phyloP scores from a whole-genome alignment of 2,888 invertebrate species.

The Zaprionus lineosus region DNA sequence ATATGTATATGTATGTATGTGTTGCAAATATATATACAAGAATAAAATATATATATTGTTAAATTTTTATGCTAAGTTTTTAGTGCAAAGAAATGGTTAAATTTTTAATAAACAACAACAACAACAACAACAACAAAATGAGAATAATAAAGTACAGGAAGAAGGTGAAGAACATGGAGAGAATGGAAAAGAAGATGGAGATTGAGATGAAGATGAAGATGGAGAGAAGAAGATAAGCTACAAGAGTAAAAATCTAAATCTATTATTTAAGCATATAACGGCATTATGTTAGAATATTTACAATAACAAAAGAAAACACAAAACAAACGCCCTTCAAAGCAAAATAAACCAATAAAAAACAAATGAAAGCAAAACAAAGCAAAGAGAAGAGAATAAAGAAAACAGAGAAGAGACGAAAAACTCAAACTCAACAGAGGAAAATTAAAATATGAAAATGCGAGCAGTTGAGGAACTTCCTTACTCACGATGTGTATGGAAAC shows the following conservation, averaged over 20 bases:
- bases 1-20: too few relatives aligned
- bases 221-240: too few relatives aligned
- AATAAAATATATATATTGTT: slow-evolving; percentile 66
- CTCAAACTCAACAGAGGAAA: slow-evolving; percentile 14
- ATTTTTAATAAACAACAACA: slow-evolving; percentile 60
- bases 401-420: slow-evolving; percentile 8
- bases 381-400: slow-evolving; percentile 30
- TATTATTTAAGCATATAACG: slow-evolving; percentile 68
- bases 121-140: slow-evolving; percentile 24
- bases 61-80: slow-evolving; percentile 78
- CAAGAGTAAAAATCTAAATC: slow-evolving; percentile 60
- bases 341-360: slow-evolving; percentile 16
- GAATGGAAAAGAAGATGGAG: slow-evolving; percentile 9
- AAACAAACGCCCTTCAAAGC: too few relatives aligned
- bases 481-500: slow-evolving; percentile 59
- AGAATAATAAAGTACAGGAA: too few relatives aligned
- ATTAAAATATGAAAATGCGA: slow-evolving; percentile 39
- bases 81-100: slow-evolving; percentile 73
- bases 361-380: slow-evolving; percentile 45
- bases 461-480: slow-evolving; percentile 47
- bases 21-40: slow-evolving; percentile 29
- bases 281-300: slow-evolving; percentile 73
- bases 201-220: too few relatives aligned
- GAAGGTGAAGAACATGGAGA: background rate
- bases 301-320: slow-evolving; percentile 49